Evolutionary conservation across 2,113 vertebrate species (phyloP).

Genomic region (Nothobranchius furzeri): DNA sequence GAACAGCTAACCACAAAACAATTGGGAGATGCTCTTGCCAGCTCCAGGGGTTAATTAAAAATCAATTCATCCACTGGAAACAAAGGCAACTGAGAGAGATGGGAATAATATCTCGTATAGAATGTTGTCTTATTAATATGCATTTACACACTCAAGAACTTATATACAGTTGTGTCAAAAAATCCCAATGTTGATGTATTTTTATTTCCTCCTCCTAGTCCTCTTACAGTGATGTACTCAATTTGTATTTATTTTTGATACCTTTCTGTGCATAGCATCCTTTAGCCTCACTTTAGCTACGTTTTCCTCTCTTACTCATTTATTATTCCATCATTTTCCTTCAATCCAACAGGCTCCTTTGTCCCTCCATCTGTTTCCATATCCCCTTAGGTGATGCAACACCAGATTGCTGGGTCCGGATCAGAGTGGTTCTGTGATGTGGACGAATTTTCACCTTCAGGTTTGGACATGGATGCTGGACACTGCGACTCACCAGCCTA

Average conservation of each 20-base stretch:
- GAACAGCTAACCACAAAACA: conserved; percentile 28
- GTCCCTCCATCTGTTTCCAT: conserved; percentile 39
- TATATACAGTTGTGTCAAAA: conserved; percentile 39
- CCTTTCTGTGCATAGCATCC: conserved; percentile 2
- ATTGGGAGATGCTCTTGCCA: conserved; percentile 44
- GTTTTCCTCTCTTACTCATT: conserved; percentile 17
- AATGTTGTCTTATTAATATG: conserved; percentile 43
- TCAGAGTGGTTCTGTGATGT: conserved; percentile 50
- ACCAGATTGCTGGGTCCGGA: conserved; percentile 40
- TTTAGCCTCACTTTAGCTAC: conserved; percentile 15
- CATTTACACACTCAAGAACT: conserved; percentile 38
- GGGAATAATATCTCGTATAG: conserved; percentile 44
- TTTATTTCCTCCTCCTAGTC: background rate
- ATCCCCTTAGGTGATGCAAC: conserved; percentile 52
- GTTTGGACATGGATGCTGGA: conserved; percentile 41
- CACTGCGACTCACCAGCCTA: conserved; percentile 23
- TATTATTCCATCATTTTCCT: conserved; percentile 16
- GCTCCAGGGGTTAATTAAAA: conserved; percentile 73
- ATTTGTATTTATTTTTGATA: too few relatives aligned
- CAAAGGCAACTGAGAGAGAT: conserved; percentile 43
- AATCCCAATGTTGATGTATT: conserved; percentile 50
- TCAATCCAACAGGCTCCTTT: conserved; percentile 8
- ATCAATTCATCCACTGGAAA: conserved; percentile 69
- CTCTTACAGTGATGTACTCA: too few relatives aligned
- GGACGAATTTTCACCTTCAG: conserved; percentile 47